Base-by-base conservation (phyloP, 1,140 invertebrate species). In the Platyscapa corneri region DNA sequence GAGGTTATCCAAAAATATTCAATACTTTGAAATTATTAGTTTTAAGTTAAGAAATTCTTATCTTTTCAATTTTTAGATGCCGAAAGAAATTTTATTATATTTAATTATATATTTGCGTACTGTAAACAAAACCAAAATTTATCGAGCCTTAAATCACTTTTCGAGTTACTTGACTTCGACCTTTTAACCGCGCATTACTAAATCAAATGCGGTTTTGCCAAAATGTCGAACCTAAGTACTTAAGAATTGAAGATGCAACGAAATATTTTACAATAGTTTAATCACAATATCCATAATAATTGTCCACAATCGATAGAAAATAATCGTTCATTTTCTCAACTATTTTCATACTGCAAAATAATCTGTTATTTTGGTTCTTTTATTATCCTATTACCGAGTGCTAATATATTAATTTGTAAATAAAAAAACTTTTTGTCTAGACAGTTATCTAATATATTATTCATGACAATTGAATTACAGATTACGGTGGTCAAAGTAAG, bases 101-200 rank as follows among this genome's bases (percentile, higher is more conserved):
- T n/a, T n/a, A n/a, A n/a, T n/a, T n/a, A n/a, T n/a, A 80, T 42
- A 42, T 65, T 65, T 64, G 30, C 23, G 37, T 65, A 34, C 78
- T 12, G 65, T 65, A 65, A 80, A 80, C 10, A 70, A 32, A 39
- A 64, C 70, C n/a, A 49, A 64, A 64, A 81, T 81, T 81, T 81
- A 81, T 81, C 64, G 60, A 81, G 30, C n/a, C 39, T 30, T 81
- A 81, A 81, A 81, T 81, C 79, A 81, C 49, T 81, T 79, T 81
- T 67, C 7, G 20, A 49, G n/a, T 49, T 67, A 42, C 16, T 46
- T 37, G 30, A 67, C 64, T 81, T 81, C 14, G 39, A 81, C 23
- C n/a, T 49, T n/a, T 67, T 64, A 67, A 70, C 39, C 64, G 64
- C 39, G 12, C 7, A 67, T n/a, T 37, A 42, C 5, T 46, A 81